Base-by-base conservation (phyloP, 37 sponge, comb jelly and placozoan species). In the Mnemiopsis leidyi region DNA sequence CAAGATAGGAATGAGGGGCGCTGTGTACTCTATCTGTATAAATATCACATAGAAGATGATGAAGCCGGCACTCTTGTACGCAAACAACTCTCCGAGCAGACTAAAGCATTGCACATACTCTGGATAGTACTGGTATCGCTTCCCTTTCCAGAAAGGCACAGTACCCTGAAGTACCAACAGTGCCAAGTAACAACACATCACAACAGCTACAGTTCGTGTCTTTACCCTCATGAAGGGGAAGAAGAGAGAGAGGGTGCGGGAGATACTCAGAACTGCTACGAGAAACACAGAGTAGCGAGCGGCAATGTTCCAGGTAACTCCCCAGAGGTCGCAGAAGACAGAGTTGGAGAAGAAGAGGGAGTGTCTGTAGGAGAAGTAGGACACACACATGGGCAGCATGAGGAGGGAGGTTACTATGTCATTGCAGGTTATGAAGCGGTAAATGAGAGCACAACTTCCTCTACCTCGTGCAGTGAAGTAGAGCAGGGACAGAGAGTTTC, bases 71-170 rank as follows among this genome's bases (percentile, higher is more conserved):
- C 75, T 71, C 3, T 28, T 71, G 30, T 71, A 71, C 75, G 5
- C 75, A 18, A 29, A 71, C 75, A 71, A 29, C 7, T 71, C 75
- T 5, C 75, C 75, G 3, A 71, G 30, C 7, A 71, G 30, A 18
- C 75, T 29, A 24, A 71, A 71, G 75, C 75, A 71, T 24, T 71
- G 75, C 20, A 71, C 75, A 18, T 71, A 71, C 75, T 71, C 75
- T n/a, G 7, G 7, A 28, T 23, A 71, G 75, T 71, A 71, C 2
- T 7, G 5, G 75, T 71, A 71, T 5, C 75, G 75, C 30, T n/a
- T 5, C 30, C 25, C 30, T 71, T 24, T 71, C 30, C 25, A 29
- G 75, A 71, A 71, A 29, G 75, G 75, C 30, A 71, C 30, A 28
- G 30, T n/a, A 2, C 75, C 75, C 75, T 71, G 75, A 2, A 71